Percentiles rank a stretch among this genome's conserved stretches.
These are phyloP conservation scores for Nothura maculosa DNA, from an alignment of 2,797 vertebrate genomes.

Conservation along the genomic window DNA sequence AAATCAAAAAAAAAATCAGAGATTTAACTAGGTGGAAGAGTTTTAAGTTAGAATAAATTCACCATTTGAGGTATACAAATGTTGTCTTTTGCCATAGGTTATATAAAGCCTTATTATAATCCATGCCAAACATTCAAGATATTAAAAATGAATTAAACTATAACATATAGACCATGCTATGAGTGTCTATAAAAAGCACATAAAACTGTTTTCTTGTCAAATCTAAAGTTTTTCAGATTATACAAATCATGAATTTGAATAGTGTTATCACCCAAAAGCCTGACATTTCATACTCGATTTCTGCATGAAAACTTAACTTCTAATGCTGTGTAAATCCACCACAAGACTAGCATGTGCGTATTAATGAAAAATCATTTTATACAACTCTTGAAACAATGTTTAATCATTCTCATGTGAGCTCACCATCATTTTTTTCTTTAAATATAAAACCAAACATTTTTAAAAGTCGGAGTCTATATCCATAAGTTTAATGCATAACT, in stretches of 20 bases:
- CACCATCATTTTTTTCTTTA: slow-evolving; percentile 50
- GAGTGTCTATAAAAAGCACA: slow-evolving; percentile 3
- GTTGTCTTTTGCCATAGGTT: not conserved
- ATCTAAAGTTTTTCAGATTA: not conserved
- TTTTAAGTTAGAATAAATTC: not conserved
- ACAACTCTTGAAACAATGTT: slow-evolving; percentile 56
- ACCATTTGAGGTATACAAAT: not conserved
- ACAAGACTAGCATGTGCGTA: not conserved
- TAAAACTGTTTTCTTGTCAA: not conserved
- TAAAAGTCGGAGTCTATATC: slow-evolving; percentile 53
- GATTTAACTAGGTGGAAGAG: not conserved
- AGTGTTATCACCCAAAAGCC: not conserved
- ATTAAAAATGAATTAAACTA: not conserved
- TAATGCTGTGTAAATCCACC: not conserved
- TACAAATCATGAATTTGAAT: not conserved
- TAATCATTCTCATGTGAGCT: slow-evolving; percentile 55
- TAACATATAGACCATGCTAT: not conserved
- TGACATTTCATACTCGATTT: not conserved
- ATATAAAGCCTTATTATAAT: not conserved
- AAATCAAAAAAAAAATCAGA: not conserved
- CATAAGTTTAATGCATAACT: slow-evolving; percentile 50
- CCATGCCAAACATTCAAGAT: not conserved
- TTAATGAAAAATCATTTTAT: slow-evolving; percentile 63
- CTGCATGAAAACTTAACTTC: not conserved
- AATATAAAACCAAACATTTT: slow-evolving; percentile 61